A percentile compares a stretch with the other conserved stretches of the same genome.
Conservation (phyloP, 2,113 vertebrate genomes). For the Lamprotornis superbus region DNA sequence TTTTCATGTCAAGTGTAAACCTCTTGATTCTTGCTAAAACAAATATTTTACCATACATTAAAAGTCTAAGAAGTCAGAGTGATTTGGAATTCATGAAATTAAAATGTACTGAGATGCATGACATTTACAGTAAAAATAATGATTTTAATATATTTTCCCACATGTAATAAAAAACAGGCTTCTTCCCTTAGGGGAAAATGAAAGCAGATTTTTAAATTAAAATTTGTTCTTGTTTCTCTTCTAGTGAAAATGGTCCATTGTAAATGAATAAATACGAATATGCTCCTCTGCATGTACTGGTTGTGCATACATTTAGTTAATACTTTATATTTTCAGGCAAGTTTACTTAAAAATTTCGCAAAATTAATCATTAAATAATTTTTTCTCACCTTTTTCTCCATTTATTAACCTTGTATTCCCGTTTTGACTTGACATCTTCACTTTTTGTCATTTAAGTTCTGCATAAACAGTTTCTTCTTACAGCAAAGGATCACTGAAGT, state of each 20-base stretch:
- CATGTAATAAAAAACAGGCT: neutral
- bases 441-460: neutral
- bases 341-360: neutral
- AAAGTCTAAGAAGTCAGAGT: neutral
- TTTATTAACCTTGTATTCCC: neutral
- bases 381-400: neutral
- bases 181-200: neutral
- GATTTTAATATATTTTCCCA: neutral
- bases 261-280: neutral
- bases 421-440: neutral
- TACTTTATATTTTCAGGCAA: neutral
- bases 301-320: neutral
- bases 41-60: neutral
- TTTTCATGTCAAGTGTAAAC: neutral
- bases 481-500: neutral
- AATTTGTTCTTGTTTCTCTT: neutral
- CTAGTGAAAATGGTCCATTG: neutral
- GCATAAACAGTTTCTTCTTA: neutral
- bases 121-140: neutral
- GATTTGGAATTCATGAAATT: neutral
- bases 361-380: neutral
- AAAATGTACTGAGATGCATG: neutral
- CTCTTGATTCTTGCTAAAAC: neutral
- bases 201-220: neutral
- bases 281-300: accelerated